A percentile compares a stretch with the other conserved stretches of the same genome.
Conservation (phyloP, 2,888 invertebrate genomes). For the Busseola fusca region DNA sequence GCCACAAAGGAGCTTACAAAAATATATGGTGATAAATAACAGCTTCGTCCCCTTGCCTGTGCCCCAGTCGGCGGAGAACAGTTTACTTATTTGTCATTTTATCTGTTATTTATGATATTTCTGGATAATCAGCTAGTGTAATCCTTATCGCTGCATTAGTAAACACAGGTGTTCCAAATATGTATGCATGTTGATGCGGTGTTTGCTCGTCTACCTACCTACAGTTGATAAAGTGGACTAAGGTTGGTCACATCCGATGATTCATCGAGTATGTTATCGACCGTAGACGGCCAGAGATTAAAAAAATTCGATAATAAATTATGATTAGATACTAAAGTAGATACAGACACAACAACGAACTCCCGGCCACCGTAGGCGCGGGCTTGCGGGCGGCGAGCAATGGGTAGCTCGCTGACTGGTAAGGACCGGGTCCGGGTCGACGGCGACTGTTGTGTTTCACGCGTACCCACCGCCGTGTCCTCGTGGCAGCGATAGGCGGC, state of each 20-base stretch:
- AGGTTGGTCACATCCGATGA: slow-evolving; percentile 23
- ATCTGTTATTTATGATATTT: slow-evolving; percentile 21
- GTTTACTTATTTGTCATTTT: neutral
- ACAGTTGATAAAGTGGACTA: slow-evolving; percentile 11
- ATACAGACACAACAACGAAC: too few relatives aligned
- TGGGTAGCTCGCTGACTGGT: too few relatives aligned
- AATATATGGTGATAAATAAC: neutral
- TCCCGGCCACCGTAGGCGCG: too few relatives aligned
- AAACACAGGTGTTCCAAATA: slow-evolving; percentile 58
- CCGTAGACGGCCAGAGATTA: neutral
- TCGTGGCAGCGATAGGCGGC: too few relatives aligned
- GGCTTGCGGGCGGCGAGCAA: too few relatives aligned
- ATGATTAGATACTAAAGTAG: too few relatives aligned
- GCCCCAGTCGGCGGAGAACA: neutral
- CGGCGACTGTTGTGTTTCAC: too few relatives aligned
- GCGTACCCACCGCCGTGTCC: too few relatives aligned
- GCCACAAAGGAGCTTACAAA: neutral
- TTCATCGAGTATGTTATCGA: neutral
- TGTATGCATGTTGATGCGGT: slow-evolving; percentile 11
- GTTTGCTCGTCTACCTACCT: neutral
- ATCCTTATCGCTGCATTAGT: slow-evolving; percentile 46
- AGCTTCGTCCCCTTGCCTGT: neutral
- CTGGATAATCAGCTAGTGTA: slow-evolving; percentile 27
- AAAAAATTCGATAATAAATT: neutral
- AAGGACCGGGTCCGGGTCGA: too few relatives aligned